Base-by-base conservation (phyloP, 2,888 invertebrate species). In the Anagyrus pseudococci region DNA sequence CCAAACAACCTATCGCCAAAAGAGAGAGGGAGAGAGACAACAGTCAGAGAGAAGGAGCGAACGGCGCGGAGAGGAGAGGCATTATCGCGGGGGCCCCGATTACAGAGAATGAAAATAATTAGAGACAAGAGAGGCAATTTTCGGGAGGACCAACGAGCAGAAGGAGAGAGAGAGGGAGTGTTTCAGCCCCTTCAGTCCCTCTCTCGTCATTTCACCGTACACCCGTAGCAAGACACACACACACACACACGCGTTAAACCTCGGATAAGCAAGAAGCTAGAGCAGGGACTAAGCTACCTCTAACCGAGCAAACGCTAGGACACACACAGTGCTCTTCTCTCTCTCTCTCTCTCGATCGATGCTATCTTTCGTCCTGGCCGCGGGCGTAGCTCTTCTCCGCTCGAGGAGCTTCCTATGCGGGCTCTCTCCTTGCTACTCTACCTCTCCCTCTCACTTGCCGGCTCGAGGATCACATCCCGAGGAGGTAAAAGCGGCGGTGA, bases 51-150 rank as follows among this genome's bases (percentile, higher is more conserved):
- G 19, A 23, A 44, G 43, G 10, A 13, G 20, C 41, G 41, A 54
- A 17, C 13, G 19, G 33, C 44, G 29, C 47, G 53, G 46, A 58
- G 62, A 54, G 49, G 22, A 44, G 58, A n/a, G n/a, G n/a, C 50
- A 64, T 59, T 56, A 60, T 60, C 59, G 52, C 46, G n/a, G n/a
- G 20, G 48, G 15, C 25, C 55, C 54, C 59, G 66, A 62, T 62
- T 59, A 66, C 62, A 66, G 66, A 66, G 66, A 65, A 66, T 66
- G 66, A 66, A 66, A 66, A 66, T 66, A 66, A 66, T 66, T 66
- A 66, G 59, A 62, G 66, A 62, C 66, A 58, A 66, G 62, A 62
- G 62, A 50, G 66, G 47, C 58, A 66, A 62, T 66, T 62, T 58
- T 65, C 58, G 48, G 47, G 46, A 26, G 55, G 46, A 2, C 33